Evolutionary conservation across 1,140 invertebrate species (phyloP), one percentile per base, ranked within the genome.

Genomic region (Ostrea edulis): DNA sequence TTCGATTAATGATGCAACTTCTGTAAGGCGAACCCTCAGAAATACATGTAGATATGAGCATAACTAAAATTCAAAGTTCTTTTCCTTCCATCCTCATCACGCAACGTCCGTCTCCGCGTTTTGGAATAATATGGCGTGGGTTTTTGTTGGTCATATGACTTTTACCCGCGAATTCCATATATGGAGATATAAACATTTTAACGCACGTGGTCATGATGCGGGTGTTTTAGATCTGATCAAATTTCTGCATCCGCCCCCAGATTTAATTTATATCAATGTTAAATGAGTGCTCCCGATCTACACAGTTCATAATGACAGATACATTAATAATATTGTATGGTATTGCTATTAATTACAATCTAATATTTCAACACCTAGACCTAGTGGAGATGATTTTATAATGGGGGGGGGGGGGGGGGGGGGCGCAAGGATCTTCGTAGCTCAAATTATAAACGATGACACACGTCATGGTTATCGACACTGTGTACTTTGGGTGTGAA

Each of bases 61-160:
- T 58, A 58, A 58, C 14, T 20, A 12, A 58, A 12, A 58, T 17
- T n/a, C n/a, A n/a, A 55, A 55, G 0, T 58, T 58, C 55, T 58
- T 58, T 58, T 58, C 55, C 12, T 58, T 17, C 20, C 55, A 58
- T 58, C 55, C 55, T 12, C 55, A 58, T 58, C 55, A n/a, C n/a
- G n/a, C n/a, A n/a, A n/a, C n/a, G n/a, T n/a, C n/a, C n/a, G n/a
- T n/a, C 20, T 58, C 55, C 20, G 12, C 55, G 4, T 0, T 20
- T 58, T 58, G 55, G 20, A 58, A 58, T 58, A 58, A 58, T 58
- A n/a, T n/a, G 55, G 55, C 8, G 55, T 58, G n/a, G n/a, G 14
- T 58, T 58, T 58, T 55, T 58, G 14, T 58, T 58, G 55, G 55
- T 58, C 55, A 58, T 58, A 58, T 58, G 55, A 58, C 55, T 58